Conservation (phyloP, 2,797 vertebrate genomes). For the Synaphobranchus kaupii region DNA sequence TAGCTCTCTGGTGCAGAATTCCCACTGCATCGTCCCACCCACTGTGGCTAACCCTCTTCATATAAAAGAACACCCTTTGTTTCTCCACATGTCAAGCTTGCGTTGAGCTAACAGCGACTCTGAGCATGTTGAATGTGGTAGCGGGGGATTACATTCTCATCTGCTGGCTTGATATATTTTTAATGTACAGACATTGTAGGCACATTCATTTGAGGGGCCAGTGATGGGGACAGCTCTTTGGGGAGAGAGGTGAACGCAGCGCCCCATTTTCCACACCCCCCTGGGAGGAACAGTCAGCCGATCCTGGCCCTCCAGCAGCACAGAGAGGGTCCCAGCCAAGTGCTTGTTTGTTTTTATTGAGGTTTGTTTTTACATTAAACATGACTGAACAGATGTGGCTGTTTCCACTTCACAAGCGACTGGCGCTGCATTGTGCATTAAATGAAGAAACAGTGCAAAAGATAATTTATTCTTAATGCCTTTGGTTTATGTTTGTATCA, state of each 20-base stretch:
- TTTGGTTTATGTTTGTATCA: not conserved
- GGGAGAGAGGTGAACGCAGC: not conserved
- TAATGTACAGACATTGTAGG: not conserved
- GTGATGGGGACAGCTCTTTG: not conserved
- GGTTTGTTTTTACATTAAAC: not conserved
- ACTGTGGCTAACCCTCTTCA: not conserved
- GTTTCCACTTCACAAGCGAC: not conserved
- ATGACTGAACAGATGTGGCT: not conserved
- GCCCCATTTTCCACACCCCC: not conserved
- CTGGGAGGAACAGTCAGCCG: not conserved
- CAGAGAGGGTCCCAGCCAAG: not conserved
- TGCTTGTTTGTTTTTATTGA: not conserved
- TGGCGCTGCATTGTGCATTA: not conserved
- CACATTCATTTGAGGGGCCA: not conserved
- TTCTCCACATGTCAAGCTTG: conserved; percentile 7
- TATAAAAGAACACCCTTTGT: conserved; percentile 21
- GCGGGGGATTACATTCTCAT: not conserved
- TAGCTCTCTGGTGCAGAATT: not conserved
- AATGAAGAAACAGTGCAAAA: not conserved
- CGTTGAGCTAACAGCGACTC: not conserved
- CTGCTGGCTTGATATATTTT: conserved; percentile 23
- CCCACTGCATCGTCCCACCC: not conserved
- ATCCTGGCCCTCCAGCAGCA: not conserved
- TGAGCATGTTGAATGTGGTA: not conserved
- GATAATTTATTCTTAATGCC: conserved; percentile 22